Conservation (phyloP, 2,113 vertebrate genomes). For the Strigops habroptila region DNA sequence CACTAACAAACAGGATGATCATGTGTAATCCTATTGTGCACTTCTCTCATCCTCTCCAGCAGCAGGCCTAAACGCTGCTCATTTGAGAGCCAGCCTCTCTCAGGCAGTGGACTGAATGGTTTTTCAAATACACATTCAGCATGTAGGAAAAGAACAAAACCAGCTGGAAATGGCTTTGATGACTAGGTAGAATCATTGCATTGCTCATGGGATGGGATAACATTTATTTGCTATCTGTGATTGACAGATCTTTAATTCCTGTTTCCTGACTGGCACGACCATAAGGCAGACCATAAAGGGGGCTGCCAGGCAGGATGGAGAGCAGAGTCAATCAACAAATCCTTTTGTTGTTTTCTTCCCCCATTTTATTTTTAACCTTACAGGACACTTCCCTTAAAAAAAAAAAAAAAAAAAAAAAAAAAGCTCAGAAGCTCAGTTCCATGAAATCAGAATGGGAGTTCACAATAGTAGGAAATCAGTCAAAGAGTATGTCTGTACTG, state of each 20-base stretch:
- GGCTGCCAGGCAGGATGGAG: slow-evolving; percentile 45
- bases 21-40: not conserved
- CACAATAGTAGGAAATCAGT: not conserved
- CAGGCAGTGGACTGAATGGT: not conserved
- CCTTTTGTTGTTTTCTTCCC: slow-evolving; percentile 13
- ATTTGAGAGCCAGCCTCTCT: not conserved
- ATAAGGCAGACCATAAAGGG: not conserved
- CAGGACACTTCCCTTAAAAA: slow-evolving; percentile 16
- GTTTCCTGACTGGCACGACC: slow-evolving; percentile 37
- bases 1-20: slow-evolving; percentile 31
- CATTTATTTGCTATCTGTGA: not conserved
- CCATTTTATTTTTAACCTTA: slow-evolving; percentile 40
- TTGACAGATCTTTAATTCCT: slow-evolving; percentile 42
- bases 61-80: fast-evolving
- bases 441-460: not conserved
- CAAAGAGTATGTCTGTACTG: not conserved
- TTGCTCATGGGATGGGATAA: not conserved
- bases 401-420: not conserved
- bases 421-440: not conserved
- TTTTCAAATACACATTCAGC: not conserved
- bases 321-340: not conserved
- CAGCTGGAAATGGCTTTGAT: not conserved
- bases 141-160: not conserved
- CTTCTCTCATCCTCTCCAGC: not conserved
- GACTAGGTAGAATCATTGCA: not conserved